Base-by-base conservation (phyloP, 1,140 invertebrate genomes). In the Zaprionus gabonicus region DNA sequence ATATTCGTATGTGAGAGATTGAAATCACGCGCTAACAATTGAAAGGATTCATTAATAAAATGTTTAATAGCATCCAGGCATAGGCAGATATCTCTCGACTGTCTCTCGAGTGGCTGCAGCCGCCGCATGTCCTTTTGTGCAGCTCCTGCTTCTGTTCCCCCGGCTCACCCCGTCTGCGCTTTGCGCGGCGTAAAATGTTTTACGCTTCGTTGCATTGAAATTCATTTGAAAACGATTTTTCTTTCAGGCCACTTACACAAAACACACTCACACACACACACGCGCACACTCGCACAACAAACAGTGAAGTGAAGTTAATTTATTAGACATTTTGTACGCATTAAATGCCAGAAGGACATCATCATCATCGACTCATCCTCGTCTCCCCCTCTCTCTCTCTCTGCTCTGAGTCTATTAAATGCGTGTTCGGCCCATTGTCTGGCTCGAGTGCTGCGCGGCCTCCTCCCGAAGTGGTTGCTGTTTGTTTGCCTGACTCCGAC, bases 151-250 rank as follows among this genome's bases (percentile, higher is more conserved):
- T 4, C 66, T 64, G 28, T 69, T 51, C 13, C 17, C n/a, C 17
- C 31, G 10, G 28, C 17, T 67, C 72, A 74, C 65, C 65, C 62
- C 31, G 64, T 28, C 53, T 55, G 67, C 64, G 66, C 80, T 27
- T 46, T 55, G 67, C 64, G 66, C 80, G 82, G 86, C 86, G 80
- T 91, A 91, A 88, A 91, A 91, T 86, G 84, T 79, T 91, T 86
- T 81, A 91, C 82, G 87, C 87, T 91, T 91, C 82, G 87, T 91
- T 91, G 87, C 82, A 91, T 91, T 91, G 87, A 91, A 91, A 91
- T 91, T 91, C 83, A 91, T 91, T 91, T 87, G 87, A 91, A 91
- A 91, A 82, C 82, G 82, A 91, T 91, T 86, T 87, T 79, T 86
- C 80, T 87, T 91, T 87, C 78, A 82, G 68, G 76, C 85, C 85